A percentile compares a stretch with the other conserved stretches of the same genome.
These are phyloP conservation scores for Azemiops feae DNA, from an alignment of 2,113 vertebrate species.

Conservation along the genomic window DNA sequence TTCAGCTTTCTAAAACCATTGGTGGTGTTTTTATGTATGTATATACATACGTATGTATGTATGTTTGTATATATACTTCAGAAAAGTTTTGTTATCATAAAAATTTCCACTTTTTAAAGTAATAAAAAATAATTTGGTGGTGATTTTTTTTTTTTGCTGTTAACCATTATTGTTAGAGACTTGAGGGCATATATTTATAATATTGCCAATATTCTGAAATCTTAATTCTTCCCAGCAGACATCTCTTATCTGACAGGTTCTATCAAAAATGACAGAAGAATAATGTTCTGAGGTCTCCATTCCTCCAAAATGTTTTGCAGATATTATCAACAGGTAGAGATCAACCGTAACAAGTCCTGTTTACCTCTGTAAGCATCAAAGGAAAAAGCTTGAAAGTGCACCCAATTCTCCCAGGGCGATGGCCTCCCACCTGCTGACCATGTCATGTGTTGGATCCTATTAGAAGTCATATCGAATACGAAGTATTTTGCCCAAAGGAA, in stretches of 20 bases:
- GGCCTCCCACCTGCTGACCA: conserved; percentile 9
- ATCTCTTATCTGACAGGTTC: not conserved
- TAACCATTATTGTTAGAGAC: not conserved
- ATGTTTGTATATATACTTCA: no score
- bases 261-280: not conserved
- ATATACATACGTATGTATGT: no score
- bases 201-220: not conserved
- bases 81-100: not conserved
- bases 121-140: not conserved
- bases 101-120: not conserved
- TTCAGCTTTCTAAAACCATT: not conserved
- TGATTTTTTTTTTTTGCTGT: not conserved
- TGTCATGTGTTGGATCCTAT: not conserved
- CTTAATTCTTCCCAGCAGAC: not conserved
- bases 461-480: conserved; percentile 11
- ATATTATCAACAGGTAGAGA: conserved; percentile 8
- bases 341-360: conserved; percentile 16
- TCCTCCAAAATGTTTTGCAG: conserved; percentile 2
- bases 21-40: not conserved
- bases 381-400: conserved; percentile 30
- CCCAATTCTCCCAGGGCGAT: conserved; percentile 11
- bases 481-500: conserved; percentile 21
- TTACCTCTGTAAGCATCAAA: conserved; percentile 45
- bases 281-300: not conserved
- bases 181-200: not conserved